Evolutionary conservation across 2,888 invertebrate genomes (phyloP), one percentile per base, ranked within the genome.

Genomic region (Mimachlamys varia): DNA sequence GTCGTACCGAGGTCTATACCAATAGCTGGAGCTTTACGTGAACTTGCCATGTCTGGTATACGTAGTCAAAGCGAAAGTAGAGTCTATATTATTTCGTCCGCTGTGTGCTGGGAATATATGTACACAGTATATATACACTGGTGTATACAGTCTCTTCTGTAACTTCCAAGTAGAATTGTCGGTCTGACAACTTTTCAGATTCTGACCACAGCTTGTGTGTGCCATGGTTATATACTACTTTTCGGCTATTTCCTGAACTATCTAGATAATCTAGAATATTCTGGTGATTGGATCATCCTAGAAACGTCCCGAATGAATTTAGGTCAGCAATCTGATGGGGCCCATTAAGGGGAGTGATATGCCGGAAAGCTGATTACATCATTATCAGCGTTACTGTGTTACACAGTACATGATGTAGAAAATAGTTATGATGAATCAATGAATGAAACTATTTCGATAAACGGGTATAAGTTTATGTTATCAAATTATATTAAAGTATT

Each of bases 1-100:
- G 98, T 98, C 90, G 98, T 98, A 90, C 98, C 98, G 95, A 98
- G 97, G 97, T 98, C 98, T 97, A 99, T 98, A 97, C 99, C 99
- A 96, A 99, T 98, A 93, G 97, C 97, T 90, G 96, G 93, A 90
- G 93, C 93, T 91, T 94, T 94, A n/a, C 49, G 27, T 76, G 89
- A 10, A n/a, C 22, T 89, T 55, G 22, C 0, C 62, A 62, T 62
- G 62, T 62, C 62, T 22, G 10, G 4, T 62, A 3, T 4, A 17
- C 4, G 62, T 44, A 3, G 62, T 62, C 62, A 62, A 62, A 62
- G 7, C 62, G 62, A 62, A 62, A 62, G 62, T 62, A 62, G 62
- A 62, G 7, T 22, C n/a, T 44, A 44, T 44, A n/a, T 7, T 62
- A 62, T 0, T n/a, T 5, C 22, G 62, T 22, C 22, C 22, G 22